A percentile compares a stretch with the other conserved stretches of the same genome.
phyloP scores from a whole-genome alignment of 2,888 invertebrate species.

The Polyploca ridens region DNA sequence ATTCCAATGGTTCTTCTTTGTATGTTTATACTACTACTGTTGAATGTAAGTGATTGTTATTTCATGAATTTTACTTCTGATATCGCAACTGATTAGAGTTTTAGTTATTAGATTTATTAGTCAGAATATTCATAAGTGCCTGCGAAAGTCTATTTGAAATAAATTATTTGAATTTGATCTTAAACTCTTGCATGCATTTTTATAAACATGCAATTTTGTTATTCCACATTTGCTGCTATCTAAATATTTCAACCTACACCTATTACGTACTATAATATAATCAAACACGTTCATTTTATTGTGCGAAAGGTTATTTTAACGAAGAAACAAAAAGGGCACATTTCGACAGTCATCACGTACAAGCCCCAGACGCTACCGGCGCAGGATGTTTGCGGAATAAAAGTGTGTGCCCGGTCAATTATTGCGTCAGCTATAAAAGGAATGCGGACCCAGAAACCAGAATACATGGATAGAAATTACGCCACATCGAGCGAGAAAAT shows the following conservation, averaged over 20 bases:
- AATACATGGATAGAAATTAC: not conserved
- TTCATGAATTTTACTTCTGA: too few relatives aligned
- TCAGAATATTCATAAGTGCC: too few relatives aligned
- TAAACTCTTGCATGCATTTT: too few relatives aligned
- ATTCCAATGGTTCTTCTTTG: not conserved
- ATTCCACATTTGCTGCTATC: too few relatives aligned
- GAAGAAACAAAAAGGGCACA: slow-evolving; percentile 19
- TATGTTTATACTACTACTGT: not conserved
- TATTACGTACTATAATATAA: not conserved
- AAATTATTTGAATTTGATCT: too few relatives aligned
- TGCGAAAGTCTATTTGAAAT: too few relatives aligned
- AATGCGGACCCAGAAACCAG: slow-evolving; percentile 20
- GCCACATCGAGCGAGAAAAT: not conserved
- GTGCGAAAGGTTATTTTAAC: slow-evolving; percentile 16
- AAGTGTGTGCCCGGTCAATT: slow-evolving; percentile 48
- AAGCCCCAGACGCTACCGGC: slow-evolving; percentile 16
- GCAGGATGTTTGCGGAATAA: slow-evolving; percentile 37
- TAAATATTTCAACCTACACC: not conserved
- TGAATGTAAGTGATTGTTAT: too few relatives aligned
- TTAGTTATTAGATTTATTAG: too few relatives aligned
- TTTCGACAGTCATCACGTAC: slow-evolving; percentile 43
- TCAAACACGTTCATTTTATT: not conserved
- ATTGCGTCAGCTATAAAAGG: slow-evolving; percentile 45
- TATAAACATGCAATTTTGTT: too few relatives aligned
- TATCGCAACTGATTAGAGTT: too few relatives aligned